Conservation (phyloP, 1,140 invertebrate species). For the Adelges cooleyi region DNA sequence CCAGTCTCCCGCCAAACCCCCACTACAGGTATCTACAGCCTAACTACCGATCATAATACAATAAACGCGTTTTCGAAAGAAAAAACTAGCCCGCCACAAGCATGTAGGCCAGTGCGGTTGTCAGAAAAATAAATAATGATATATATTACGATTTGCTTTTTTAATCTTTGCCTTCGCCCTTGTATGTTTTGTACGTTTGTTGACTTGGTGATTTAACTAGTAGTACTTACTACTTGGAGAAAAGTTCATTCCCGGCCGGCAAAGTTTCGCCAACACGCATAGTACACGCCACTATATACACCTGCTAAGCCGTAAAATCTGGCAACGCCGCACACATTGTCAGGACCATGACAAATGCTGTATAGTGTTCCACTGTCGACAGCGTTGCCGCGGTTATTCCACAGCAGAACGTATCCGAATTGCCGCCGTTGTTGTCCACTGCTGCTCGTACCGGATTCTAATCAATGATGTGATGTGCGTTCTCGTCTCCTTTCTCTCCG, state of each 20-base stretch:
- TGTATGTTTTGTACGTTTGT: background rate
- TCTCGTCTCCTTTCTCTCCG: constrained; percentile 4
- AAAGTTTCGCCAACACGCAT: background rate
- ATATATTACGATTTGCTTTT: background rate
- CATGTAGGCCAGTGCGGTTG: background rate
- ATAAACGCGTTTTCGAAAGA: background rate
- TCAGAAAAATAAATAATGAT: background rate
- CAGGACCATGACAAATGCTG: background rate
- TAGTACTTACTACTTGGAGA: no score
- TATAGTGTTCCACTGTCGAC: background rate
- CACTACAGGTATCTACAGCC: background rate
- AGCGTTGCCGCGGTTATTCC: background rate
- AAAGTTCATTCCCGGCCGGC: background rate
- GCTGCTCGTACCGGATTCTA: background rate
- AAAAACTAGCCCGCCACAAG: background rate
- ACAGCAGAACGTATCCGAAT: background rate
- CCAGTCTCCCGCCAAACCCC: constrained; percentile 3
- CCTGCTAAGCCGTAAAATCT: background rate
- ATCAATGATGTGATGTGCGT: constrained; percentile 23
- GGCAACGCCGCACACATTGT: background rate
- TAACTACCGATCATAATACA: background rate
- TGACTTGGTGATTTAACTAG: no score
- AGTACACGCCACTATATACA: background rate
- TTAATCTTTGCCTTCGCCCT: background rate
- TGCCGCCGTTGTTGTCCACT: background rate